Conservation (phyloP, 2,797 vertebrate genomes). For the Notamacropus eugenii region DNA sequence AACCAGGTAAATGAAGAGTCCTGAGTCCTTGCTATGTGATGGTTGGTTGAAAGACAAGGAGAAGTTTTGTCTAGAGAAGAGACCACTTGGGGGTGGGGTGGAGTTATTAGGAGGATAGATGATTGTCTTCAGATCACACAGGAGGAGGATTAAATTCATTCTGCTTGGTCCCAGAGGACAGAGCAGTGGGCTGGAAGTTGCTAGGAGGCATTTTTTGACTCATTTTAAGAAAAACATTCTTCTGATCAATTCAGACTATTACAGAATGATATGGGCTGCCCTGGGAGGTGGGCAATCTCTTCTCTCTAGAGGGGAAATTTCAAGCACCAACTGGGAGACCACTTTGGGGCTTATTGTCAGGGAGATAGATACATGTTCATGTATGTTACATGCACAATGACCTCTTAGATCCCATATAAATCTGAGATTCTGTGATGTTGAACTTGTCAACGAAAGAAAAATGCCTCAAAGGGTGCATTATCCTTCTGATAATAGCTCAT, state of each 20-base stretch:
- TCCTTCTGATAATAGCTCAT: neutral
- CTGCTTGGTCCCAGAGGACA: neutral
- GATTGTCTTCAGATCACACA: neutral
- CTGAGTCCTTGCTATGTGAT: neutral
- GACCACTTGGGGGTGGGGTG: neutral
- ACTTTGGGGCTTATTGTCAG: neutral
- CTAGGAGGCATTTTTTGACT: neutral
- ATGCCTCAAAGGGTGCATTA: neutral
- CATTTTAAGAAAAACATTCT: neutral
- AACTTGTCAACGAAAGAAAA: neutral
- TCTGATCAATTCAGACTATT: neutral
- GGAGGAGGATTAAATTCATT: neutral
- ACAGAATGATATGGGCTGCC: neutral
- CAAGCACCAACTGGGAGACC: neutral
- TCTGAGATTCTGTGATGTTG: neutral
- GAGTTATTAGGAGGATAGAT: neutral
- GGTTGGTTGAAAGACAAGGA: neutral
- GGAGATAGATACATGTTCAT: neutral
- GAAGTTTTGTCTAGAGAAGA: neutral
- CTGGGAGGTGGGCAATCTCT: neutral
- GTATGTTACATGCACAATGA: neutral
- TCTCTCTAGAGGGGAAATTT: neutral
- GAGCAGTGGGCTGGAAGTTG: neutral
- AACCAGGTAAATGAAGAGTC: neutral
- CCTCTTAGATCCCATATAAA: neutral